Conservation (phyloP, 1,140 invertebrate species). For the Heliothis virescens region DNA sequence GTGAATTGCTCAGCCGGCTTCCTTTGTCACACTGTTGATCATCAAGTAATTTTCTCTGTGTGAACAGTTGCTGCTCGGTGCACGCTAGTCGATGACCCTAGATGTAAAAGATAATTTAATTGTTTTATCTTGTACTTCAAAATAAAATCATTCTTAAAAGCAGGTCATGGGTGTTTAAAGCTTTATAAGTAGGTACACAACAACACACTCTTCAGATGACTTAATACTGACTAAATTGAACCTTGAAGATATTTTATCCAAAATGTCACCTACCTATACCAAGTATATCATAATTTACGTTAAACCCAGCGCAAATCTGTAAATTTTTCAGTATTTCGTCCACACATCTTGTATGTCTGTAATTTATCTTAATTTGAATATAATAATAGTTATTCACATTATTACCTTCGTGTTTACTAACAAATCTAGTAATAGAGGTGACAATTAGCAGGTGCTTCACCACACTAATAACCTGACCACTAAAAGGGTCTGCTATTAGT, state of each 20-base stretch:
- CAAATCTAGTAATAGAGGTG: background rate
- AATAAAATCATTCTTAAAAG: background rate
- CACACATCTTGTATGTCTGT: too few species aligned
- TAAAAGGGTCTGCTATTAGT: background rate
- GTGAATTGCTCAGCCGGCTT: slow-evolving; percentile 9
- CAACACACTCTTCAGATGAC: too few species aligned
- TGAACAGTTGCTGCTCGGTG: slow-evolving; percentile 9
- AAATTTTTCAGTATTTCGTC: too few species aligned
- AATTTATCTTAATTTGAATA: too few species aligned
- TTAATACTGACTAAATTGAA: too few species aligned
- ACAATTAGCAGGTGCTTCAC: background rate
- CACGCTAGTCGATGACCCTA: slow-evolving; percentile 37
- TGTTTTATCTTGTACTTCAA: background rate
- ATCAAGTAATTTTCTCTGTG: slow-evolving; percentile 12
- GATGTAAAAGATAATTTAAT: slow-evolving; percentile 10
- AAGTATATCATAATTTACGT: too few species aligned
- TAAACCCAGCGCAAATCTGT: too few species aligned
- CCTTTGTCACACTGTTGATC: slow-evolving; percentile 21
- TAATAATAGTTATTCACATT: too few species aligned
- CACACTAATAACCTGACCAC: background rate
- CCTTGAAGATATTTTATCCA: too few species aligned
- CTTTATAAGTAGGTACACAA: too few species aligned
- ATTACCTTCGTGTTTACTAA: too few species aligned
- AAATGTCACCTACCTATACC: too few species aligned
- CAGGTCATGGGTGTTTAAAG: background rate